These are phyloP conservation scores for Meiosimyza decipiens DNA, from an alignment of 2,888 invertebrate genomes.

Conservation along the genomic window DNA sequence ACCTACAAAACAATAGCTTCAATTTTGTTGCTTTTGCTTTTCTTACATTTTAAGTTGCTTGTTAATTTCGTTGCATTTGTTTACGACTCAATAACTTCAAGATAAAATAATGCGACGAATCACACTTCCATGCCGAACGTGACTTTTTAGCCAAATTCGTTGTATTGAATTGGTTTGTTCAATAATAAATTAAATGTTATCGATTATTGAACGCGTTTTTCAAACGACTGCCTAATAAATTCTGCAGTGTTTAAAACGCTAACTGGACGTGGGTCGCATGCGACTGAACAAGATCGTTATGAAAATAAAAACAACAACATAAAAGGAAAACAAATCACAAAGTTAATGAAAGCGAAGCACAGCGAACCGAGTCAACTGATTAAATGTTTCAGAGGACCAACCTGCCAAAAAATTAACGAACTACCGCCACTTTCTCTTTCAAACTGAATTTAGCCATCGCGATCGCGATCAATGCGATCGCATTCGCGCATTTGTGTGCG, in stretches of 20 bases:
- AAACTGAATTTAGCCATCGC: conserved; percentile 23
- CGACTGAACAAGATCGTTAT: not conserved
- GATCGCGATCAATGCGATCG: conserved; percentile 16
- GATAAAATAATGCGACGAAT: conserved; percentile 36
- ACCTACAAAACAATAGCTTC: too few relatives aligned
- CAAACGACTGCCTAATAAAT: conserved; percentile 13
- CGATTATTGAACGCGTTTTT: conserved; percentile 33
- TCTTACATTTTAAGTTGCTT: not conserved
- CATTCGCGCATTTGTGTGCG: not conserved
- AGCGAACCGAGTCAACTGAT: conserved; percentile 51
- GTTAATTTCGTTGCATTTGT: conserved; percentile 21
- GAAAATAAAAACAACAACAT: too few relatives aligned
- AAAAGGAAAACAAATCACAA: not conserved
- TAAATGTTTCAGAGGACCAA: conserved; percentile 26
- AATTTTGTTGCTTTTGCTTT: too few relatives aligned
- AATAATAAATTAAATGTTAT: conserved; percentile 31
- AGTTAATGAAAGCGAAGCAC: not conserved
- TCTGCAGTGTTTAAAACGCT: conserved; percentile 20
- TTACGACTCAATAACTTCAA: conserved; percentile 40
- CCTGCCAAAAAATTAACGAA: conserved; percentile 59
- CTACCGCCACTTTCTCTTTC: conserved; percentile 60
- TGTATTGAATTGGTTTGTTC: not conserved
- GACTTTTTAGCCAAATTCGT: not conserved
- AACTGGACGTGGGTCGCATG: not conserved
- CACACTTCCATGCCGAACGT: conserved; percentile 20